Evolutionary conservation across 2,113 vertebrate genomes (phyloP).

Genomic region (Mirza zaza): DNA sequence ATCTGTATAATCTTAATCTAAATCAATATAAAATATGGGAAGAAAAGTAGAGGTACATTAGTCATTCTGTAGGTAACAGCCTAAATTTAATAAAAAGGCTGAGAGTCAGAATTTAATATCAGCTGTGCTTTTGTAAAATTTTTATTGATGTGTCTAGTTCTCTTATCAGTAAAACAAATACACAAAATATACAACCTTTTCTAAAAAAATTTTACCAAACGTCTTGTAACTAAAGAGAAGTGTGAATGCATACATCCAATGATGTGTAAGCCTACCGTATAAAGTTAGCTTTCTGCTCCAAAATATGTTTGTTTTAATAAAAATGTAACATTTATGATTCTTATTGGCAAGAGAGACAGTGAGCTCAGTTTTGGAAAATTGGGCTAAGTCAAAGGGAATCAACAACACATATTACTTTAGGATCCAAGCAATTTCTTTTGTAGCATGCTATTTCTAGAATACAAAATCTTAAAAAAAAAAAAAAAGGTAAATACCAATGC

Average conservation of each 20-base stretch:
- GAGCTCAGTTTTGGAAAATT: conserved; percentile 23
- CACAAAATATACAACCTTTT: background rate
- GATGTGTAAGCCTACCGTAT: background rate
- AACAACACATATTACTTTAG: background rate
- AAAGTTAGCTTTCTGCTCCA: background rate
- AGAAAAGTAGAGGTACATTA: background rate
- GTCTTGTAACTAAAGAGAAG: background rate
- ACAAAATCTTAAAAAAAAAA: background rate
- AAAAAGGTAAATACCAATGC: background rate
- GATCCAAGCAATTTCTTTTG: background rate
- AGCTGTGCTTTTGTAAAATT: background rate
- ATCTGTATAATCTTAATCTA: background rate
- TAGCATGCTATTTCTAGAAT: conserved; percentile 29
- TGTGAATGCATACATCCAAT: background rate
- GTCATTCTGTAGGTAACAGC: background rate
- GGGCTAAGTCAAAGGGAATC: background rate
- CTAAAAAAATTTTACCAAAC: background rate
- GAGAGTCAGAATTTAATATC: background rate
- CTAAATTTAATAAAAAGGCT: conserved; percentile 29
- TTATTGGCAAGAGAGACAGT: background rate
- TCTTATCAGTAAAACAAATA: background rate
- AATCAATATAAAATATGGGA: background rate
- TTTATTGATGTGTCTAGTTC: background rate
- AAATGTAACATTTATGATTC: background rate
- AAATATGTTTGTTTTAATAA: background rate